Evolutionary conservation across 2,797 vertebrate species (phyloP).

Genomic region (Neosilurus mollespiculum): DNA sequence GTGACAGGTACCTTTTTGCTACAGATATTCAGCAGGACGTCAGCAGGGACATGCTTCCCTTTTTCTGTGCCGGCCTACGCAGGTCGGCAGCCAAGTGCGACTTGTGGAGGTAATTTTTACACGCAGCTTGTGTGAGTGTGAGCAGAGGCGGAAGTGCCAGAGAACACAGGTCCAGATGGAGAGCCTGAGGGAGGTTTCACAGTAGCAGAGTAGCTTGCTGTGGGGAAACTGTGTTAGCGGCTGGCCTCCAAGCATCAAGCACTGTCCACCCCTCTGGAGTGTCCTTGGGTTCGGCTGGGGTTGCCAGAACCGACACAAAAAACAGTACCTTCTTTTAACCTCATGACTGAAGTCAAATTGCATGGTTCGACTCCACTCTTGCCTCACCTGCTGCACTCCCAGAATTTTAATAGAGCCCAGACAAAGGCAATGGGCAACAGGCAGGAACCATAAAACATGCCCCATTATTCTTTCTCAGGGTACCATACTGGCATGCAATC

Average conservation of each 20-base stretch:
- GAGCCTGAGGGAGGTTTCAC: conserved; percentile 59
- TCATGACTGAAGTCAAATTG: conserved; percentile 73
- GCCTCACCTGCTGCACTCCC: conserved; percentile 61
- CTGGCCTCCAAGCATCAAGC: conserved; percentile 39
- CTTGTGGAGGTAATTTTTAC: conserved; percentile 46
- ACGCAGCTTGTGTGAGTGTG: conserved; percentile 33
- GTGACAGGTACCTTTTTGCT: conserved; percentile 30
- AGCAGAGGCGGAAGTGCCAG: conserved; percentile 21
- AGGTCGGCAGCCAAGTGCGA: conserved; percentile 29
- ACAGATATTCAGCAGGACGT: conserved; percentile 15
- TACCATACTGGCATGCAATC: conserved; percentile 72
- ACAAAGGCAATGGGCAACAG: conserved; percentile 73
- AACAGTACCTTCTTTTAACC: conserved; percentile 73
- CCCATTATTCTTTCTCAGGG: conserved; percentile 67
- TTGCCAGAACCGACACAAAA: conserved; percentile 47
- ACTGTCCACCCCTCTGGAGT: conserved; percentile 37
- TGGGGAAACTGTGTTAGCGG: conserved; percentile 49
- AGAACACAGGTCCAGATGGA: conserved; percentile 60
- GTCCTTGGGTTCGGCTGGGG: conserved; percentile 37
- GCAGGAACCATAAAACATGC: conserved; percentile 70
- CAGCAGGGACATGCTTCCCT: not conserved
- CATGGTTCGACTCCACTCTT: conserved; percentile 67
- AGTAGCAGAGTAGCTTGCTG: conserved; percentile 54
- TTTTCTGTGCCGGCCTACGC: not conserved
- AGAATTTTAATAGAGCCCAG: conserved; percentile 73